Conservation (phyloP, 1,140 invertebrate genomes). For the Drosophila parvula region DNA sequence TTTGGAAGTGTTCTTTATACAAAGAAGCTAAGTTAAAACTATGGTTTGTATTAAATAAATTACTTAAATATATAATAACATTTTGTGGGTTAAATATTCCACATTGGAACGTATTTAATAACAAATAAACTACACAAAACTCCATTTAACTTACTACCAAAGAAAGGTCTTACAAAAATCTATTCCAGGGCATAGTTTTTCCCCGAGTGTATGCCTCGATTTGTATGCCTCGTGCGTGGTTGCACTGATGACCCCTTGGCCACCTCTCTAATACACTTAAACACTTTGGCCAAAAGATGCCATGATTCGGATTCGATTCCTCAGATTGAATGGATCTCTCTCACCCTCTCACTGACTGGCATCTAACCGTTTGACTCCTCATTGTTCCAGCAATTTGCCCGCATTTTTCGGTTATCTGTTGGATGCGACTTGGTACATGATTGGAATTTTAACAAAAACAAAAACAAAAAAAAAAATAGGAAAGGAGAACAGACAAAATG, state of each 20-base stretch:
- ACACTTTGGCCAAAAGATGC: slow-evolving; percentile 50
- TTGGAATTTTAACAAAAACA: slow-evolving; percentile 59
- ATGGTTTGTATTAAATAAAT: neutral
- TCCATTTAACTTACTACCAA: neutral
- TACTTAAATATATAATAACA: neutral
- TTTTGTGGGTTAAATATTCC: neutral
- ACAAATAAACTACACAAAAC: neutral
- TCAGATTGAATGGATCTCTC: slow-evolving; percentile 17
- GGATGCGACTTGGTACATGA: slow-evolving; percentile 31
- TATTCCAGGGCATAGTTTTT: no score
- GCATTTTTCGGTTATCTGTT: neutral
- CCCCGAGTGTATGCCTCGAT: slow-evolving; percentile 20
- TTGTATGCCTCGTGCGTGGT: slow-evolving; percentile 65
- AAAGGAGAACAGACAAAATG: slow-evolving; percentile 25
- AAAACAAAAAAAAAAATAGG: neutral
- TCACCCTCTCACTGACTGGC: slow-evolving; percentile 10
- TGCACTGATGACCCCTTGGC: slow-evolving; percentile 14
- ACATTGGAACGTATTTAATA: no score
- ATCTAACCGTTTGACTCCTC: slow-evolving; percentile 35
- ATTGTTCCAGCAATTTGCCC: slow-evolving; percentile 43
- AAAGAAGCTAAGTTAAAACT: neutral
- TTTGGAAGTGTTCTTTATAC: no score
- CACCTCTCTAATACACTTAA: slow-evolving; percentile 56
- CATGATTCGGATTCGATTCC: slow-evolving; percentile 13
- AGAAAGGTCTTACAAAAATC: no score